phyloP scores from a whole-genome alignment of 2,113 vertebrate genomes.

The Dicrurus megarhynchus region DNA sequence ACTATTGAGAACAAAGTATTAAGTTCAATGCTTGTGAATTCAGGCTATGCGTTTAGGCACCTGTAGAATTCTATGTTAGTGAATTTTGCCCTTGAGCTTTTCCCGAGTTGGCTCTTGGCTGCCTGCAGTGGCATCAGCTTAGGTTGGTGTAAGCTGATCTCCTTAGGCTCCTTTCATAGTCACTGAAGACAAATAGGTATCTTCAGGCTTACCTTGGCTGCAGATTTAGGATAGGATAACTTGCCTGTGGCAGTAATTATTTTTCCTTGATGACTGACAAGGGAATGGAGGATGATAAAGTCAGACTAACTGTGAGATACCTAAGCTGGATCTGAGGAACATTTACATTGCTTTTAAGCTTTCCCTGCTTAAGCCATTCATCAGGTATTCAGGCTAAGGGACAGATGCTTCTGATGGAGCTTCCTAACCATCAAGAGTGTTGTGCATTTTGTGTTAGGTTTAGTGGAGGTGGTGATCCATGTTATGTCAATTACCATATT shows the following conservation, averaged over 20 bases:
- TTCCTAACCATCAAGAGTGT: fast-evolving
- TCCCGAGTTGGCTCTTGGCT: not conserved
- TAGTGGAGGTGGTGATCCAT: not conserved
- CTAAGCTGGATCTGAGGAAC: not conserved
- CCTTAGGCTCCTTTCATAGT: not conserved
- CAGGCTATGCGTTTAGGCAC: not conserved
- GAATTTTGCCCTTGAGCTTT: not conserved
- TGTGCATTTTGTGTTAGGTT: fast-evolving
- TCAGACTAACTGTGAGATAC: not conserved
- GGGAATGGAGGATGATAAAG: not conserved
- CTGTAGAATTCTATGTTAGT: not conserved
- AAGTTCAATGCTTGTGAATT: not conserved
- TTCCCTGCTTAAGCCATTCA: not conserved
- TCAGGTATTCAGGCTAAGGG: not conserved
- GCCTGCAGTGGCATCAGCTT: not conserved
- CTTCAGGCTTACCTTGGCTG: not conserved
- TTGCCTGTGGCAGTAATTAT: not conserved
- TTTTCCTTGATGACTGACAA: not conserved
- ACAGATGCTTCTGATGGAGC: not conserved
- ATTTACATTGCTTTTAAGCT: not conserved
- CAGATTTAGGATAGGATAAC: not conserved
- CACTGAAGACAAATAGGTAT: not conserved
- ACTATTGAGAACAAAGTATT: not conserved
- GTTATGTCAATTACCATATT: not conserved
- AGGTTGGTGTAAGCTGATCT: not conserved